These are phyloP conservation scores for Aramus guarauna DNA, from an alignment of 2,113 vertebrate species.

Conservation along the genomic window DNA sequence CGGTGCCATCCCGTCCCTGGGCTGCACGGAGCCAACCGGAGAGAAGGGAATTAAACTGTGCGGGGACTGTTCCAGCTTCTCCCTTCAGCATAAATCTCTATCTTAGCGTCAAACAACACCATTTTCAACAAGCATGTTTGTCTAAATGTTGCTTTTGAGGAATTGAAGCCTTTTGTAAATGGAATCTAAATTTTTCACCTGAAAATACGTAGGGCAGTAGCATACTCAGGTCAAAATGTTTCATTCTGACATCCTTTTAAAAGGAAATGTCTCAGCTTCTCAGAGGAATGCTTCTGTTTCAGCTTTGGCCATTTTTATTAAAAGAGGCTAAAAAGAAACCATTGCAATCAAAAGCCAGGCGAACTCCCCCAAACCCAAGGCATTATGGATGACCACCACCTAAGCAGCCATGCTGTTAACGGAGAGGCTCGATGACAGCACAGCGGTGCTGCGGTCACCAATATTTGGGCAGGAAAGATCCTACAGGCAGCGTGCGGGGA, in stretches of 20 bases:
- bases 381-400: fast-evolving
- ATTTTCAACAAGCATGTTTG: fast-evolving
- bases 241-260: background rate
- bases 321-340: background rate
- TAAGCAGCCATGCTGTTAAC: fast-evolving
- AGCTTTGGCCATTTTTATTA: background rate
- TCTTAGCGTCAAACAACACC: fast-evolving
- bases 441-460: fast-evolving
- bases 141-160: background rate
- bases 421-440: fast-evolving
- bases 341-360: fast-evolving
- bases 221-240: background rate
- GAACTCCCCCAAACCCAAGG: background rate
- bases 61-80: background rate
- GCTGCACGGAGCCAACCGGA: fast-evolving
- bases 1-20: fast-evolving
- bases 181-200: background rate
- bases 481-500: fast-evolving
- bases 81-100: background rate
- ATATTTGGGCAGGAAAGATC: fast-evolving
- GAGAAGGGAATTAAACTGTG: background rate
- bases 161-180: background rate
- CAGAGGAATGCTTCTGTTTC: background rate
- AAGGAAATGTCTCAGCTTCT: background rate
- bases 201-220: background rate